These are phyloP conservation scores for Dynastes hyllus DNA, from an alignment of 2,888 invertebrate species.

Conservation along the genomic window DNA sequence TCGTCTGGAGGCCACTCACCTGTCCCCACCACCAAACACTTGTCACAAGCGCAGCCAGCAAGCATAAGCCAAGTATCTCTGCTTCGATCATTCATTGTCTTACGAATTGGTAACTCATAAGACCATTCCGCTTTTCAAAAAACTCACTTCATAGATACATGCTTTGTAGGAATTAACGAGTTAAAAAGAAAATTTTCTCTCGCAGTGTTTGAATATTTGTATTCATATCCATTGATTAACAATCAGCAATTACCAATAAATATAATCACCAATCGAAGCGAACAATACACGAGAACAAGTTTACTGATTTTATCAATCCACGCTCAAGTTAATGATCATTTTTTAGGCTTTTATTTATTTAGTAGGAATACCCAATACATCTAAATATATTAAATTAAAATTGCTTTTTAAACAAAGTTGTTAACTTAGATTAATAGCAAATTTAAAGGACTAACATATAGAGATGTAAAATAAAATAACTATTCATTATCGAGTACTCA, in stretches of 20 bases:
- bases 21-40: conserved; percentile 67
- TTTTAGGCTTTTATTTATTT: no score
- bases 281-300: neutral
- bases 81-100: conserved; percentile 51
- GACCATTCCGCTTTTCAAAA: conserved; percentile 48
- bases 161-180: conserved; percentile 41
- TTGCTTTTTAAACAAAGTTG: no score
- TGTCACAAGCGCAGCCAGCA: conserved; percentile 69
- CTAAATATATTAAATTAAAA: no score
- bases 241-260: neutral
- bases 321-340: neutral
- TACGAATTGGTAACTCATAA: conserved; percentile 41
- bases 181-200: conserved; percentile 44
- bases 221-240: neutral
- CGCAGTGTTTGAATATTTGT: conserved; percentile 12
- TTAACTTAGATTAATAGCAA: no score
- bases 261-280: neutral
- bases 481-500: no score
- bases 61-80: conserved; percentile 66
- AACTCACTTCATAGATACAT: conserved; percentile 48
- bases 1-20: conserved; percentile 66
- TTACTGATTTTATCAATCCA: neutral
- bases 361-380: no score
- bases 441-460: no score
- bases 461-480: no score